Base-by-base conservation (phyloP, 1,140 invertebrate species). In the Physella acuta region DNA sequence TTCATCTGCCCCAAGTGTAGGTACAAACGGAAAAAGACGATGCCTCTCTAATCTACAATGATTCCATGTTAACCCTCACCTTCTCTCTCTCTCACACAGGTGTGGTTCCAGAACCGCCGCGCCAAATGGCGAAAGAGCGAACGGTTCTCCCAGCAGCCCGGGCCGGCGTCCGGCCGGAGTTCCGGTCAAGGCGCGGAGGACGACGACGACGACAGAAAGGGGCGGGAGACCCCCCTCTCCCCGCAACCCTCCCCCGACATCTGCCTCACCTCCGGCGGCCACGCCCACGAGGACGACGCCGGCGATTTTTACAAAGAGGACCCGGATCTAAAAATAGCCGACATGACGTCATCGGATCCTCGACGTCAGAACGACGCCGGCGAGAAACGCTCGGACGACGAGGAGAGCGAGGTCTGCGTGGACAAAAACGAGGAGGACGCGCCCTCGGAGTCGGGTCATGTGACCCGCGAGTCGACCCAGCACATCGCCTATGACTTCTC, bases 31-130 rank as follows among this genome's bases (percentile, higher is more conserved):
- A n/a, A n/a, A n/a, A n/a, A n/a, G n/a, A n/a, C n/a, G n/a, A n/a
- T n/a, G n/a, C n/a, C n/a, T n/a, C n/a, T n/a, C n/a, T n/a, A n/a
- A n/a, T n/a, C n/a, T n/a, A n/a, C n/a, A n/a, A n/a, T n/a, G n/a
- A n/a, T n/a, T n/a, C n/a, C n/a, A n/a, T n/a, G n/a, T n/a, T n/a
- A n/a, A n/a, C n/a, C n/a, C n/a, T n/a, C n/a, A n/a, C n/a, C n/a
- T n/a, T n/a, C n/a, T n/a, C n/a, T n/a, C n/a, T n/a, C n/a, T n/a
- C n/a, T 31, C 31, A 5, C 39, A 24, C 64, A 99, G 97, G 97
- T 99, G 0, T 99, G 97, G 97, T 99, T 99, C 86, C 95, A 99
- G 88, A 99, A 99, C 84, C 89, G 97, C 44, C 88, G 97, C 68
- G 97, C 97, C 73, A 99, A 99, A 86, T 99, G 97, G 96, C 90